Conservation (phyloP, 2,113 vertebrate species). For the Bothrops jararaca region DNA sequence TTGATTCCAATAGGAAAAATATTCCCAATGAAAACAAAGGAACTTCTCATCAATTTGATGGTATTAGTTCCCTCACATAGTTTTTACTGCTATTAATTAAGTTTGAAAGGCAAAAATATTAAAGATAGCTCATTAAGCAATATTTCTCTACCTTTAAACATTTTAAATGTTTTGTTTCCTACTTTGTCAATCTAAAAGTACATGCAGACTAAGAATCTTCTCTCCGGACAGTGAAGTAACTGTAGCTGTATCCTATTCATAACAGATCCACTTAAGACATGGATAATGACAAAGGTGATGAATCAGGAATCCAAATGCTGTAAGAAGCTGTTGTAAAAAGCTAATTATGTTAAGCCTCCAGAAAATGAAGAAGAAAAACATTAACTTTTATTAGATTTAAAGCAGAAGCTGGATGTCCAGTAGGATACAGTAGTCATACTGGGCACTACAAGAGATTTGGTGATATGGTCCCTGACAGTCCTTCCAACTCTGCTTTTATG, state of each 20-base stretch:
- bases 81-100: background rate
- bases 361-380: background rate
- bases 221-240: background rate
- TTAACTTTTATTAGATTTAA: background rate
- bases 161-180: background rate
- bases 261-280: background rate
- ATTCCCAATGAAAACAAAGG: background rate
- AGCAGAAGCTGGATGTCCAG: background rate
- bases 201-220: background rate
- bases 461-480: background rate
- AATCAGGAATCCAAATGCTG: background rate
- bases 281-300: background rate
- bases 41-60: background rate
- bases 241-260: background rate
- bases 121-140: background rate
- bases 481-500: background rate
- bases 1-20: background rate
- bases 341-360: background rate
- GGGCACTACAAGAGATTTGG: background rate
- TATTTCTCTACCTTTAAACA: background rate
- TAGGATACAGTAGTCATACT: background rate
- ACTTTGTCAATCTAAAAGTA: background rate
- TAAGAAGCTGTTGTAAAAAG: background rate
- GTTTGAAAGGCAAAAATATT: background rate
- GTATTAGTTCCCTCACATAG: background rate